phyloP scores from a whole-genome alignment of 1,140 invertebrate species.

The Camponotus vicinus region DNA sequence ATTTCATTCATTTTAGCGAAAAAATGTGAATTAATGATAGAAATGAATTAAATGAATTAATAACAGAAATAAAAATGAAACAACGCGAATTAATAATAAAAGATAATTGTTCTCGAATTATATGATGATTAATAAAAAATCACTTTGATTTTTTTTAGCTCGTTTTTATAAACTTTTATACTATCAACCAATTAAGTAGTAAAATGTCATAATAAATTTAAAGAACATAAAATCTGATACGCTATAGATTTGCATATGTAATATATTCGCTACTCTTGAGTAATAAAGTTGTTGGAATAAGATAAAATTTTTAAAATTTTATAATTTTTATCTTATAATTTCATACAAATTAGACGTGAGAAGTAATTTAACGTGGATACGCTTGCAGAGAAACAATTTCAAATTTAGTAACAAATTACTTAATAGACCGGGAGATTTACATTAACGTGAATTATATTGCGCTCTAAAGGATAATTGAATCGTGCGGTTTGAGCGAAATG shows the following conservation, averaged over 20 bases:
- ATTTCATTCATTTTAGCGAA: not conserved
- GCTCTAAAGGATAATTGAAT: conserved; percentile 23
- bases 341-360: not conserved
- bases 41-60: no score
- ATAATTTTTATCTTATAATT: not conserved
- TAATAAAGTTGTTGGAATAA: not conserved
- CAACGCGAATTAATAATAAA: not conserved
- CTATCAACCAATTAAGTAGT: not conserved
- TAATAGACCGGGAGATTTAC: not conserved
- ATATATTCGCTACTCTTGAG: not conserved
- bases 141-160: not conserved
- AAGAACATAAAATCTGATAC: not conserved
- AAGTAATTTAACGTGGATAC: not conserved
- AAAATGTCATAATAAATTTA: not conserved
- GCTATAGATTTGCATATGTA: not conserved
- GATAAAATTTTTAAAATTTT: not conserved
- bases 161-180: not conserved
- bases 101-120: not conserved
- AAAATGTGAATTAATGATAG: not conserved
- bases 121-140: not conserved
- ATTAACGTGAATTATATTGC: conserved; percentile 20
- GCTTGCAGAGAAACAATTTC: not conserved
- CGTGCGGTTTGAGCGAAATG: not conserved
- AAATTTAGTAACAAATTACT: conserved; percentile 40
- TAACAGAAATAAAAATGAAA: no score